Evolutionary conservation across 1,140 invertebrate species (phyloP).

Genomic region (Aphelenchoides avenae): DNA sequence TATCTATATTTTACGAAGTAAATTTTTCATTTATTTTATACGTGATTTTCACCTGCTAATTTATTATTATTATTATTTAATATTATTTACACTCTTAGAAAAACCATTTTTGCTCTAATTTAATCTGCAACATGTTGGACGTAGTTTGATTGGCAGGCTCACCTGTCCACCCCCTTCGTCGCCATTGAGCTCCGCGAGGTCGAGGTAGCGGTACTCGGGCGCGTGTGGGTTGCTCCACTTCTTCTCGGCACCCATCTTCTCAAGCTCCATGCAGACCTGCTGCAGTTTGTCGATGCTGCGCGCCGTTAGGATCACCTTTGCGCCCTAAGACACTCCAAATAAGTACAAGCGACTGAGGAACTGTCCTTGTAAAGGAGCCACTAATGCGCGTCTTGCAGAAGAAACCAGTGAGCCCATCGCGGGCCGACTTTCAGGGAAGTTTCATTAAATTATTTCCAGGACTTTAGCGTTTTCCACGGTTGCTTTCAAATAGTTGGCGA

Average conservation of each 20-base stretch:
- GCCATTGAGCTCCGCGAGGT: conserved; percentile 33
- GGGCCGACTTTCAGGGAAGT: too few species aligned
- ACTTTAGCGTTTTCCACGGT: too few species aligned
- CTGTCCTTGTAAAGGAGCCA: not conserved
- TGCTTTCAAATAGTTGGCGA: too few species aligned
- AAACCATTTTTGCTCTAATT: not conserved
- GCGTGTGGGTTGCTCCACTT: conserved; percentile 23
- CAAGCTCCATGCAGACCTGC: conserved; percentile 41
- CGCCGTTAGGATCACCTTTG: conserved; percentile 51
- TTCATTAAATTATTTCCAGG: not conserved
- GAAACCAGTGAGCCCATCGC: not conserved
- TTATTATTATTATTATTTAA: too few species aligned
- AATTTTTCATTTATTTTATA: too few species aligned
- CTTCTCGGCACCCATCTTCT: conserved; percentile 3
- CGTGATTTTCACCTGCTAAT: too few species aligned
- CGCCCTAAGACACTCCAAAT: conserved; percentile 28
- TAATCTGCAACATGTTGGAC: too few species aligned
- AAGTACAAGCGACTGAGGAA: not conserved
- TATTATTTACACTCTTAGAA: too few species aligned
- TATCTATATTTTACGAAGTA: too few species aligned
- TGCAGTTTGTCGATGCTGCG: conserved; percentile 54
- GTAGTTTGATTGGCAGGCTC: conserved; percentile 18
- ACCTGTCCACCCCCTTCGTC: too few species aligned
- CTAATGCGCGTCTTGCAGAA: not conserved
- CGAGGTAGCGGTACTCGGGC: conserved; percentile 38